Conservation (phyloP, 2,888 invertebrate species). For the Eristalis pertinax region DNA sequence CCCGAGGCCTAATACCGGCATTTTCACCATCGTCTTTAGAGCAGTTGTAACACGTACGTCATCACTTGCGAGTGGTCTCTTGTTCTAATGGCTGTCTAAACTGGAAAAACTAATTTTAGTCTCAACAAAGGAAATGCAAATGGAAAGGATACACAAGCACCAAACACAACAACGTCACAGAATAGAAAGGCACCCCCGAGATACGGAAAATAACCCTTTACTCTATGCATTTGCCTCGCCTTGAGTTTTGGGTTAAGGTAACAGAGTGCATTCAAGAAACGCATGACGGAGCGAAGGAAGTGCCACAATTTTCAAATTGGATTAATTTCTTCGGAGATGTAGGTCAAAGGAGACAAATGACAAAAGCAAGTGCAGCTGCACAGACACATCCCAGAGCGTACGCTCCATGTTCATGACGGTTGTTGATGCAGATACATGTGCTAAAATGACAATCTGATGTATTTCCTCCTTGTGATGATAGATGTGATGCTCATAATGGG, state of each 20-base stretch:
- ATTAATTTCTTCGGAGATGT: slow-evolving; percentile 41
- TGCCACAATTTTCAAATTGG: slow-evolving; percentile 43
- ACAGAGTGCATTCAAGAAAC: neutral
- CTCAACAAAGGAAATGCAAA: slow-evolving; percentile 24
- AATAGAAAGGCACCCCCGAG: slow-evolving; percentile 11
- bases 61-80: slow-evolving; percentile 31
- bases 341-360: slow-evolving; percentile 63
- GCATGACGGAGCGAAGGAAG: neutral
- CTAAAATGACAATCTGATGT: slow-evolving; percentile 19
- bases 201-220: slow-evolving; percentile 11
- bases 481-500: slow-evolving; percentile 42
- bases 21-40: neutral
- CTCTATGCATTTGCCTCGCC: neutral
- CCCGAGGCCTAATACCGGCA: neutral
- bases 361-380: slow-evolving; percentile 2
- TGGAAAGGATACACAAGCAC: slow-evolving; percentile 8
- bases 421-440: slow-evolving; percentile 16
- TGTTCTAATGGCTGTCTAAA: slow-evolving; percentile 40
- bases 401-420: neutral
- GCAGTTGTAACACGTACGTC: neutral
- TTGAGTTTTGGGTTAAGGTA: neutral
- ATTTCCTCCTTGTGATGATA: slow-evolving; percentile 50
- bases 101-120: slow-evolving; percentile 44
- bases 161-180: neutral
- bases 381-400: neutral